Conservation (phyloP, 2,797 vertebrate species). For the Catharus ustulatus region DNA sequence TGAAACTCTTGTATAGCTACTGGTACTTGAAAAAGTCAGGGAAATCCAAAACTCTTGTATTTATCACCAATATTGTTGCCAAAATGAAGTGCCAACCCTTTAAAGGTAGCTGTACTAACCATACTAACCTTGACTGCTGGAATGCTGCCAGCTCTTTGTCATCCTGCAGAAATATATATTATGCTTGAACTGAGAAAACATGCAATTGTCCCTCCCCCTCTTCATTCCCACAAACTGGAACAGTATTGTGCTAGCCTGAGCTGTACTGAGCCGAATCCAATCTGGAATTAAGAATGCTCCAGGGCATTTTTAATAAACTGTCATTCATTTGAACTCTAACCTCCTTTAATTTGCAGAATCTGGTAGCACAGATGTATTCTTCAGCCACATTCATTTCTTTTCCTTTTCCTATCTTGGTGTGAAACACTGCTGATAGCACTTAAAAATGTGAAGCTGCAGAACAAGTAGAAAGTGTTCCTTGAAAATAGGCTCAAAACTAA, state of each 20-base stretch:
- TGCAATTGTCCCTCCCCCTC: background rate
- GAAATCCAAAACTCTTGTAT: background rate
- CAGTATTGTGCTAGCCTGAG: constrained; percentile 41
- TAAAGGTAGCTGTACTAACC: background rate
- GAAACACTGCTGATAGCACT: constrained; percentile 18
- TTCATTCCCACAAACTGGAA: constrained; percentile 42
- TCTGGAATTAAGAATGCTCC: constrained; percentile 59
- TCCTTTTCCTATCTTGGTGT: constrained; percentile 14
- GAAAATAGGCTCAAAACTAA: background rate
- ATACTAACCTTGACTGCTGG: constrained; percentile 16
- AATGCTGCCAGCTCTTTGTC: background rate
- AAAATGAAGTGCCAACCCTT: constrained; percentile 1
- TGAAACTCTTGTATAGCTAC: background rate
- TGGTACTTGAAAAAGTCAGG: background rate
- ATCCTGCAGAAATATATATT: background rate
- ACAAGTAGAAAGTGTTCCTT: background rate
- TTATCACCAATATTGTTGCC: background rate
- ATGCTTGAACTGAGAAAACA: background rate
- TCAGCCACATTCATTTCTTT: constrained; percentile 49
- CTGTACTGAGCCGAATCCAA: constrained; percentile 20
- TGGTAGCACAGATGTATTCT: constrained; percentile 48
- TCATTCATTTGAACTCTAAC: constrained; percentile 69
- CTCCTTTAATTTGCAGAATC: constrained; percentile 53
- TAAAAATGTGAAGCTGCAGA: background rate
- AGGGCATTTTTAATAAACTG: constrained; percentile 60